A percentile compares a stretch with the other conserved stretches of the same genome.
phyloP scores from a whole-genome alignment of 2,888 invertebrate species.

The Pogonocherus hispidulus region DNA sequence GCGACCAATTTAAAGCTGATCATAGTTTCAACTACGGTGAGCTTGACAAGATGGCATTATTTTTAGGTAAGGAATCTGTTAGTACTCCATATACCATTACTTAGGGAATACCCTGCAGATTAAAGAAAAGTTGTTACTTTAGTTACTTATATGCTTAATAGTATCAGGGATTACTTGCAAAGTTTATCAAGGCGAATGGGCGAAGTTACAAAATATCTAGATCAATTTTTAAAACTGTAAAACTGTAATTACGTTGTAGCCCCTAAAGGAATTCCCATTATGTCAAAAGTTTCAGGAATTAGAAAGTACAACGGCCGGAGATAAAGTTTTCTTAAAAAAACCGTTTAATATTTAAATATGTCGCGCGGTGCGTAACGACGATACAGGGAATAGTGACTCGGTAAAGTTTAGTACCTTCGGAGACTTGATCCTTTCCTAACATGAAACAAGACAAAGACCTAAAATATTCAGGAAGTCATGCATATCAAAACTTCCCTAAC shows the following conservation, averaged over 20 bases:
- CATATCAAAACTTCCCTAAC: constrained; percentile 51
- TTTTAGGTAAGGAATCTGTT: too few species aligned
- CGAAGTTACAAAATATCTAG: constrained; percentile 14
- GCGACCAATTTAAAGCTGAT: too few species aligned
- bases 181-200: too few species aligned
- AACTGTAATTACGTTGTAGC: constrained; percentile 38
- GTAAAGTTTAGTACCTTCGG: constrained; percentile 43
- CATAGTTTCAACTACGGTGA: too few species aligned
- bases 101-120: too few species aligned
- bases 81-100: too few species aligned
- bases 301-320: constrained; percentile 47
- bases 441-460: constrained; percentile 52
- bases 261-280: constrained; percentile 36
- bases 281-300: constrained; percentile 42
- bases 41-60: too few species aligned
- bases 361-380: constrained; percentile 65
- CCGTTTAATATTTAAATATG: constrained; percentile 67
- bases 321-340: constrained; percentile 50
- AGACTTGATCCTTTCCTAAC: constrained; percentile 35
- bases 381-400: constrained; percentile 60
- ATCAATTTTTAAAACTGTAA: constrained; percentile 27
- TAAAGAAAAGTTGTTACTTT: too few species aligned
- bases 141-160: too few species aligned
- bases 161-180: too few species aligned
- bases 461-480: constrained; percentile 60